Evolutionary conservation across 2,113 vertebrate genomes (phyloP), one percentile per base, ranked within the genome.

Genomic region (Bothrops jararaca): DNA sequence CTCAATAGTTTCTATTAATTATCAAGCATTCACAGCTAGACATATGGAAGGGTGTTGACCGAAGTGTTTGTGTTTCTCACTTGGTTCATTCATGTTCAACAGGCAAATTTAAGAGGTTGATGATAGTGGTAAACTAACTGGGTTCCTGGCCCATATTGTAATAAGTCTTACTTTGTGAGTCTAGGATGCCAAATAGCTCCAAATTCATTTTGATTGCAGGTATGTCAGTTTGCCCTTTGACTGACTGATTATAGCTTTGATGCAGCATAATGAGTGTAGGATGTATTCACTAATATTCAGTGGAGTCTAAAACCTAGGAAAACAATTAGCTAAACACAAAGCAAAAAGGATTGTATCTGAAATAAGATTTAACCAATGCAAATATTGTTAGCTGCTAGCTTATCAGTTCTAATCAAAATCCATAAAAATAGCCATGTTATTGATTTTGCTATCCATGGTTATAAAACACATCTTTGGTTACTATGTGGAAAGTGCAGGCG

Each of bases 401-500:
- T 92, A 87, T 0, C 29, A 45, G 69, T 91, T n/a, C 39, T n/a
- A 93, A 87, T 90, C 90, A 92, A 92, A 85, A 74, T 90, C 80
- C 89, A 29, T 93, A 69, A 90, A 95, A 95, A 92, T 13, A 90
- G 23, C 91, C 92, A 86, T 74, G 88, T 58, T 95, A 92, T 0
- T 92, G 93, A 92, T 94, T 96, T 97, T 91, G 18, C 56, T 93
- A 34, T 94, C 58, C 91, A 52, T 94, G 88, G 26, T 85, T 2
- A 0, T 89, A 34, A 93, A 92, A 39, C 88, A 9, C 39, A 9
- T 56, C 90, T 94, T 26, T 94, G 90, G 93, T 93, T 93, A 12
- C 23, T 89, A 89, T 57, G 57, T 90, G 92, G 86, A 90, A 85
- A 80, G 8, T 87, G 94, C 48, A 93, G 92, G 60, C 88, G 48